Evolutionary conservation across 2,888 invertebrate genomes (phyloP), one percentile per base, ranked within the genome.

Genomic region (Pristionchus arcanus): DNA sequence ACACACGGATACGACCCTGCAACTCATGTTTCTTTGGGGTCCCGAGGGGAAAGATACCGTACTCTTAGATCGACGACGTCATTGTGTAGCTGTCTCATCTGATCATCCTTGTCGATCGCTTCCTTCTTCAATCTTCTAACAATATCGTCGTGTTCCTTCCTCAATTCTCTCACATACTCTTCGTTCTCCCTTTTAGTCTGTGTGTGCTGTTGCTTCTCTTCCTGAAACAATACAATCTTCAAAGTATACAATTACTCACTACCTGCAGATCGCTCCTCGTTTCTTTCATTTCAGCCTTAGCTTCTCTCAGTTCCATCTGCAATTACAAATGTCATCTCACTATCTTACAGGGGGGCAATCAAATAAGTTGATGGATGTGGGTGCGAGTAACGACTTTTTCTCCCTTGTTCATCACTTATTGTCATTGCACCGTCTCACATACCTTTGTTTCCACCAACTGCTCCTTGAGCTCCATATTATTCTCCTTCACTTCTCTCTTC

Each of bases 1-100:
- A 91, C 13, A 93, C 92, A 3, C 93, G 90, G 21, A 93, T 92
- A 59, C 92, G 91, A 34, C 93, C 93, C 91, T 91, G 83, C 16
- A 91, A 87, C 19, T 31, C 2, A 77, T 31, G 19, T 7, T 15
- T 71, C 31, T 25, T 21, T 74, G 0, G 21, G 63, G 63, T 63
- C 74, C 25, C 74, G 21, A 25, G 2, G 1, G 37, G 74, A 37
- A 71, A 37, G 7, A 15, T 31, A 37, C 34, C 59, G 34, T 85
- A 90, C 90, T 28, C 90, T 90, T 25, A 92, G 66, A 63, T 93
- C 92, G 42, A 93, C 92, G 25, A 92, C 91, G 59, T 91, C 90
- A 37, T 93, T 92, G 87, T 92, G 92, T 37, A 92, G 89, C 25
- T 89, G 77, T 3, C 92, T 86, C 37, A 91, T 91, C 66, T 90